A percentile compares a stretch with the other conserved stretches of the same genome.
Evolutionary conservation across 2,888 invertebrate species (phyloP).

Genomic region (Eupithecia subumbrata): DNA sequence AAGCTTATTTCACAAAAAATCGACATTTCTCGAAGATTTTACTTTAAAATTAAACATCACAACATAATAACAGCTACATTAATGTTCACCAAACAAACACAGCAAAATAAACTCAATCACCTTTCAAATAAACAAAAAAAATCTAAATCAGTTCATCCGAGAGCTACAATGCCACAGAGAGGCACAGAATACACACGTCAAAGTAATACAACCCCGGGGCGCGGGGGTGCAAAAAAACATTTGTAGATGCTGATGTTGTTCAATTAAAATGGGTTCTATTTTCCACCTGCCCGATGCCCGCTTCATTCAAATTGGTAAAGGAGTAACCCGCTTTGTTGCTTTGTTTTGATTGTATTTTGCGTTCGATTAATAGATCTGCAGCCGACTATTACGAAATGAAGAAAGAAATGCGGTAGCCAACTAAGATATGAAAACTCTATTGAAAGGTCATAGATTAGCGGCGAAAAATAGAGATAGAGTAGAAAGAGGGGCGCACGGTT

Average conservation of each 20-base stretch:
- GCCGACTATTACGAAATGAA: background rate
- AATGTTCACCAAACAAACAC: background rate
- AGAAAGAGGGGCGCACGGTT: background rate
- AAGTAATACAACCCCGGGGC: background rate
- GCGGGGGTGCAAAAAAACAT: background rate
- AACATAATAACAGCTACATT: background rate
- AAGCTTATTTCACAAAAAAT: background rate
- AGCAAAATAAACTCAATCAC: background rate
- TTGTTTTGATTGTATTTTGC: conserved; percentile 32
- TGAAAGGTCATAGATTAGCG: background rate
- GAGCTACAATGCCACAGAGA: background rate
- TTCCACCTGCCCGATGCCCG: conserved; percentile 41
- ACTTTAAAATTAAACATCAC: background rate
- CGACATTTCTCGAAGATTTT: background rate
- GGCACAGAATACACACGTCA: background rate
- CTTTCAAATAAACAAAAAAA: background rate
- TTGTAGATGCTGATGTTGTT: background rate
- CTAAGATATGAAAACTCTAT: background rate
- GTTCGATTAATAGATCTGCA: conserved; percentile 21
- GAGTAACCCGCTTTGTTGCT: conserved; percentile 29
- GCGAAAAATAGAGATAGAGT: background rate
- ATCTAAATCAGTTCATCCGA: background rate
- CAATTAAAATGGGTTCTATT: background rate
- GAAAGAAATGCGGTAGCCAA: background rate
- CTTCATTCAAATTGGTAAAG: conserved; percentile 41